Evolutionary conservation across 2,797 vertebrate genomes (phyloP).

Genomic region (Ibycter americanus): DNA sequence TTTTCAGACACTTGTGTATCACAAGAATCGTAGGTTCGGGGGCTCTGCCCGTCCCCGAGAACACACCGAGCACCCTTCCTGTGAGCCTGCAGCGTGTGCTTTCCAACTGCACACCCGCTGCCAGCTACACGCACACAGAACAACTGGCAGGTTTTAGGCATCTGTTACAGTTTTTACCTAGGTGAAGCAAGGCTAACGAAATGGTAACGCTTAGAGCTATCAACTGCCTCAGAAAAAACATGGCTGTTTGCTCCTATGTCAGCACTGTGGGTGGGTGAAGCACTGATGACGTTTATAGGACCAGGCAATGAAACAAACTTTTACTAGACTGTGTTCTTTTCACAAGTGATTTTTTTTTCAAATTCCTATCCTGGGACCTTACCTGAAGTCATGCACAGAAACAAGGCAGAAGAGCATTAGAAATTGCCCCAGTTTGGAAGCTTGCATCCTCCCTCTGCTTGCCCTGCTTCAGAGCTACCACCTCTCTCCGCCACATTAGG

Average conservation of each 20-base stretch:
- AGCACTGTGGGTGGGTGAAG: background rate
- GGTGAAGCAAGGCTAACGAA: background rate
- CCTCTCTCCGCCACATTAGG: background rate
- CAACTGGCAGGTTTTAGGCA: background rate
- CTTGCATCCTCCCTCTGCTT: background rate
- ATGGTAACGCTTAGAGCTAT: background rate
- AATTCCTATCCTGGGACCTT: background rate
- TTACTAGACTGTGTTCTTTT: background rate
- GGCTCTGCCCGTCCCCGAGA: background rate
- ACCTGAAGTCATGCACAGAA: rapidly evolving
- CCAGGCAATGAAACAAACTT: background rate
- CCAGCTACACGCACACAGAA: rapidly evolving
- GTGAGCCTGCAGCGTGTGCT: rapidly evolving
- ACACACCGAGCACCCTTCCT: background rate
- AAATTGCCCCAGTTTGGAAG: background rate
- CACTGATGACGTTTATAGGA: background rate
- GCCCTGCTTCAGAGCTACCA: background rate
- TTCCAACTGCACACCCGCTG: rapidly evolving
- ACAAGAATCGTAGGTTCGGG: background rate
- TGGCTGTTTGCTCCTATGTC: background rate
- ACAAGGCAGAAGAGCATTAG: background rate
- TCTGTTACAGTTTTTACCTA: background rate
- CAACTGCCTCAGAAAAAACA: background rate
- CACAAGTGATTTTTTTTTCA: background rate
- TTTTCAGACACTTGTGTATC: background rate